Evolutionary conservation across 2,113 vertebrate species (phyloP), one percentile per base, ranked within the genome.

Genomic region (Sigmodon hispidus): DNA sequence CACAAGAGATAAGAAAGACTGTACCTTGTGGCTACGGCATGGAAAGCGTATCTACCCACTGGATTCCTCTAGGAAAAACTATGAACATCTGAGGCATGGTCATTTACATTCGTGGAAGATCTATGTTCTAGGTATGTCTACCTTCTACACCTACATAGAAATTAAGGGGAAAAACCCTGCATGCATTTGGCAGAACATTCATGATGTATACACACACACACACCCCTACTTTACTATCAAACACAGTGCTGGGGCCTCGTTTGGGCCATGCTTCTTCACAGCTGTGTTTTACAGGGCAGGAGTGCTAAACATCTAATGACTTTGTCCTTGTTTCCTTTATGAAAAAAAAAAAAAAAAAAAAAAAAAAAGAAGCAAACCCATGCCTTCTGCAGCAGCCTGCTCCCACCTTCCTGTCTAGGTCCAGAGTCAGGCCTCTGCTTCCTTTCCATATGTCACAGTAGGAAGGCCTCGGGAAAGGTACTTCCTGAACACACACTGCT

Each of bases 401-500:
- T 98, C 98, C 97, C 96, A 98, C 98, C 96, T 99, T 99, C 99
- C 99, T 99, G 98, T 96, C 97, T 40, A 86, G 97, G 97, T 97
- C 98, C 98, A 98, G 98, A 99, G 98, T 93, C 97, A 96, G 98
- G 97, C 98, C 98, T 97, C 98, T 91, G 97, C 93, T 99, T 99
- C 99, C 99, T 99, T 94, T 98, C 97, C 97, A 98, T 98, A 98
- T 98, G 98, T 94, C 98, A 95, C 96, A 96, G 96, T 95, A 98
- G 98, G 98, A 99, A 99, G 97, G 98, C 96, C 97, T 97, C 85
- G 97, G 97, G 96, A 98, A 97, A 98, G 97, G 96, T 93, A 98
- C 98, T 99, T 99, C 99, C 99, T 98, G 98, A 98, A 98, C 98
- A 98, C 98, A 98, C 98, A 97, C 96, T 98, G 97, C 97, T 97